Conservation (phyloP, 2,797 vertebrate species). For the Megalops cyprinoides region DNA sequence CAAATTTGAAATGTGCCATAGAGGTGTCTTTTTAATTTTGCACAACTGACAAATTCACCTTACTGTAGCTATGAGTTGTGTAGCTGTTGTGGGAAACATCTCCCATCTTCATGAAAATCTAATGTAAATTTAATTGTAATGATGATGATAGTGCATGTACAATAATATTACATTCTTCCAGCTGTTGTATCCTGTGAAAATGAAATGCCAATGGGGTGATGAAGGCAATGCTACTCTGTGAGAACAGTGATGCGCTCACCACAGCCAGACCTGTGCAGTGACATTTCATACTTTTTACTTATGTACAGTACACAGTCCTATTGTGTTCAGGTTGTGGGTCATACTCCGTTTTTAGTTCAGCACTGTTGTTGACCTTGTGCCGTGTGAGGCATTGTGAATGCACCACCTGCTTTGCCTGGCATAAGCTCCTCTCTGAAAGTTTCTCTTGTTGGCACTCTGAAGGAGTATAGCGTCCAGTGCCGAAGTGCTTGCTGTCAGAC, state of each 20-base stretch:
- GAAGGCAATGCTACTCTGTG: background rate
- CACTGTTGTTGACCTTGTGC: constrained; percentile 15
- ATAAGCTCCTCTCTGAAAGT: background rate
- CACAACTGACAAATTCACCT: background rate
- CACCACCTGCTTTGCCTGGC: constrained; percentile 2
- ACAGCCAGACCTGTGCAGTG: background rate
- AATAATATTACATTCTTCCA: background rate
- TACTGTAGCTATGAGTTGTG: no score
- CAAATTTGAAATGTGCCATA: background rate
- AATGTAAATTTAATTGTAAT: no score
- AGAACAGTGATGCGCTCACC: background rate
- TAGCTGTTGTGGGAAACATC: no score
- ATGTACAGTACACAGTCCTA: background rate
- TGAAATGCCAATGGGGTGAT: background rate
- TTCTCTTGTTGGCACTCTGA: background rate
- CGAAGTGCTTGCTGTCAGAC: background rate
- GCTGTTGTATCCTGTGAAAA: background rate
- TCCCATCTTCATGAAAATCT: no score
- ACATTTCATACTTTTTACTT: background rate
- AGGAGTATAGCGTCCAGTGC: background rate
- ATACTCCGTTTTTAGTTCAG: constrained; percentile 1
- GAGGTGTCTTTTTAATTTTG: background rate
- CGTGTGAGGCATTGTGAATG: constrained; percentile 10
- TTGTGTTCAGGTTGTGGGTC: background rate
- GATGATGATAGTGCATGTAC: no score